Evolutionary conservation across 2,797 vertebrate species (phyloP), one percentile per base, ranked within the genome.

Genomic region (Meda fulgida): DNA sequence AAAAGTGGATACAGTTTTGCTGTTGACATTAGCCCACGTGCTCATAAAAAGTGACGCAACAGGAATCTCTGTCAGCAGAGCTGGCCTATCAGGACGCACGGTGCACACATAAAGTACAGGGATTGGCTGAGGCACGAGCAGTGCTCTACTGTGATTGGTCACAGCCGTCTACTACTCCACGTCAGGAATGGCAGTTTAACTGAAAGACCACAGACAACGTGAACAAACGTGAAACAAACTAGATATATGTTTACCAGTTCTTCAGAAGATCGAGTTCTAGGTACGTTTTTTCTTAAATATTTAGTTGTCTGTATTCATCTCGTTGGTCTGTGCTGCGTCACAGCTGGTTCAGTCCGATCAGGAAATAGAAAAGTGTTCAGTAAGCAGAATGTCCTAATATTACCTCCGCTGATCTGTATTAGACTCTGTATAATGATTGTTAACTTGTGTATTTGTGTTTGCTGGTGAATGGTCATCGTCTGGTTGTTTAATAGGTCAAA

Each of bases 111-210:
- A 18, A 11, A 29, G 63, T 6, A 7, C 72, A 26, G 38, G 58
- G 79, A 86, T 82, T 81, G 72, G 79, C 79, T 63, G 40, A 23
- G 10, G 31, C 14, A 0, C 75, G 1, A 19, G 23, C 65, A 77
- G 4, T 14, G 38, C 29, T 78, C 8, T 38, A 7, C 38, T 7
- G 29, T 77, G n/a, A 77, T 82, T 82, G 65, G 84, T 11, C 26
- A 9, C 16, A 34, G 18, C 19, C 10, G 53, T 26, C 9, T 18
- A 43, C 36, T 85, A 43, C 36, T 84, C 36, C 89, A 87, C 88
- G 86, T 90, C 80, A 72, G 19, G 21, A 31, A 72, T 58, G 65
- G 46, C 46, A 38, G 78, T 13, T 5, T 8, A 67, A 51, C 40
- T 9, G 36, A 38, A 51, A 43, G 40, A 14, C 8, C 9, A 40